Percentiles rank a stretch among this genome's conserved stretches.
phyloP scores from a whole-genome alignment of 2,113 vertebrate species.

The Grammomys dolichurus region DNA sequence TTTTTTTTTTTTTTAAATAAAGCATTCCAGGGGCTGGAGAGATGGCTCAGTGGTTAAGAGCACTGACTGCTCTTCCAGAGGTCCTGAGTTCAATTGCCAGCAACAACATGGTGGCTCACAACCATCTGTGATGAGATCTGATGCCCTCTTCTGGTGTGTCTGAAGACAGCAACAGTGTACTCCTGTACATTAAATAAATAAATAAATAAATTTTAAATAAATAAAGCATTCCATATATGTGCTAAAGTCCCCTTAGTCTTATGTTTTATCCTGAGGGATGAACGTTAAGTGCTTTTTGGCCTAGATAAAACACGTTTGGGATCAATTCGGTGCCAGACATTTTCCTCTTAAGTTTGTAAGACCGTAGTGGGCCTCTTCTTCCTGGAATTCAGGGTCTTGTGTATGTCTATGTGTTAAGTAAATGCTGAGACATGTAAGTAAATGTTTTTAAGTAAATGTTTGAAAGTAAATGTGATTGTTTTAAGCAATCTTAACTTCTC shows the following conservation, averaged over 20 bases:
- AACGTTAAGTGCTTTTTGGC: constrained; percentile 52
- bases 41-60: no score
- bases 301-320: constrained; percentile 47
- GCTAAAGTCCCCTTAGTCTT: constrained; percentile 32
- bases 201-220: neutral
- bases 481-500: constrained; percentile 57
- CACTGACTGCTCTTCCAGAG: no score
- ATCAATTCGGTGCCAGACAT: constrained; percentile 11
- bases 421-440: constrained; percentile 32
- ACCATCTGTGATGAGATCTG: no score
- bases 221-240: constrained; percentile 37
- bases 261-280: constrained; percentile 60
- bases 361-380: neutral
- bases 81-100: no score
- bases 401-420: constrained; percentile 14
- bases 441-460: constrained; percentile 37
- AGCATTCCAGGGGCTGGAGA: neutral
- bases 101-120: no score
- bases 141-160: no score
- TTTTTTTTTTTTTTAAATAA: neutral
- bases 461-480: constrained; percentile 57
- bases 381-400: neutral
- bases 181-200: no score
- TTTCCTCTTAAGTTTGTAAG: neutral
- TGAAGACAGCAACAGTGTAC: no score